Evolutionary conservation across 2,888 invertebrate species (phyloP).

Genomic region (Neelides folsomi): DNA sequence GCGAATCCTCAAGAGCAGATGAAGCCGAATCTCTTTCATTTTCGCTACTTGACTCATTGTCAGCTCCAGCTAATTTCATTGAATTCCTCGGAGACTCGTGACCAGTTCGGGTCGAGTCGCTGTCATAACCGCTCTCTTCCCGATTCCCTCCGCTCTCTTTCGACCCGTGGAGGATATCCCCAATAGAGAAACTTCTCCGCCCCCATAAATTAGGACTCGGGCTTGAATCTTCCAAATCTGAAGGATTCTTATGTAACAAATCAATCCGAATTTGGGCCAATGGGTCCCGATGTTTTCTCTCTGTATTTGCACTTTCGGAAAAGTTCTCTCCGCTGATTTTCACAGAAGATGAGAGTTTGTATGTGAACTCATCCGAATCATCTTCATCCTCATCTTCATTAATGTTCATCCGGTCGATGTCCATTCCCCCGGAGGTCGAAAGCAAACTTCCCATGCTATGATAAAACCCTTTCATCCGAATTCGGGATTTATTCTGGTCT

Average conservation of each 20-base stretch:
- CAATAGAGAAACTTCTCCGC: conserved; percentile 25
- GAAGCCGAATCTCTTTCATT: conserved; percentile 1
- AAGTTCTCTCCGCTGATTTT: conserved; percentile 2
- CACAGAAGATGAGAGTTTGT: conserved; percentile 8
- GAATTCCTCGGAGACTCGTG: conserved; percentile 26
- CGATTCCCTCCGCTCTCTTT: background rate
- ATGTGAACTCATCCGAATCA: background rate
- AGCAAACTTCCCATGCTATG: conserved; percentile 31
- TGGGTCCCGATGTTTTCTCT: conserved; percentile 14
- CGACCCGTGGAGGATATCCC: conserved; percentile 14
- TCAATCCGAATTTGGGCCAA: conserved; percentile 27
- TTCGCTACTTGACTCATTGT: conserved; percentile 2
- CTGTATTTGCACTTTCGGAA: background rate
- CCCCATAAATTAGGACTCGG: conserved; percentile 8
- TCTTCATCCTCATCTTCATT: conserved; percentile 1
- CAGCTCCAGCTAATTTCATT: conserved; percentile 13
- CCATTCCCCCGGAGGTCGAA: background rate
- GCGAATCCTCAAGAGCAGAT: background rate
- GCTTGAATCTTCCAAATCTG: conserved; percentile 14
- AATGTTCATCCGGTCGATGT: background rate
- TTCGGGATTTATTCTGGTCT: no score
- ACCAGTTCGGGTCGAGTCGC: conserved; percentile 42
- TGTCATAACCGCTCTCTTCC: conserved; percentile 50
- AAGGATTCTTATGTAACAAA: conserved; percentile 23
- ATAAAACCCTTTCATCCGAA: conserved; percentile 19